These are phyloP conservation scores for Drosophila mercatorum DNA, from an alignment of 2,888 invertebrate species.

Conservation along the genomic window DNA sequence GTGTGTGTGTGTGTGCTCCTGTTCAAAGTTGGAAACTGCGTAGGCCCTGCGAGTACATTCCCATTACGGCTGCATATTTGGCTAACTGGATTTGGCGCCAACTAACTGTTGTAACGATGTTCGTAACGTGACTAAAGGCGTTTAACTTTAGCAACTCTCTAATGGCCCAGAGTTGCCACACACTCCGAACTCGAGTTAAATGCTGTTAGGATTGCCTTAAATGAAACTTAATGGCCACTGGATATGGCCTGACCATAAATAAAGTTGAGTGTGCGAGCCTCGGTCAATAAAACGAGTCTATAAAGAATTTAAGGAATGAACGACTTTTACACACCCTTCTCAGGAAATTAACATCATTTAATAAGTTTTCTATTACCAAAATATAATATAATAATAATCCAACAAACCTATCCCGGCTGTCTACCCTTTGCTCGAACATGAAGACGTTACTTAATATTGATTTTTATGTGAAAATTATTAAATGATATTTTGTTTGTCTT, in stretches of 20 bases:
- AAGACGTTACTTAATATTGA: not conserved
- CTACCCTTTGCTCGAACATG: too few relatives aligned
- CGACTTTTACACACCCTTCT: not conserved
- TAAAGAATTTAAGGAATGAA: not conserved
- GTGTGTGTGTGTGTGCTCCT: not conserved
- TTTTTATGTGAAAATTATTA: not conserved
- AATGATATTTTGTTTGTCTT: not conserved
- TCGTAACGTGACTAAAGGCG: conserved; percentile 24
- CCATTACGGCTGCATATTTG: conserved; percentile 57
- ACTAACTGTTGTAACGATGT: conserved; percentile 20
- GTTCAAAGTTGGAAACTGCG: conserved; percentile 43
- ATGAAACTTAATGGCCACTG: conserved; percentile 2
- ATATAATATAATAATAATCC: too few relatives aligned
- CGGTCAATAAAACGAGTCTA: not conserved
- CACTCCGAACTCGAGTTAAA: not conserved
- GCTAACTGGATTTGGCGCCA: conserved; percentile 50
- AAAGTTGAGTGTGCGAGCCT: not conserved
- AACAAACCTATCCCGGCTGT: too few relatives aligned
- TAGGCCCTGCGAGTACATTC: conserved; percentile 47
- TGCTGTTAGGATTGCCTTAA: not conserved
- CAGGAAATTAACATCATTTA: not conserved
- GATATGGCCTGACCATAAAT: not conserved
- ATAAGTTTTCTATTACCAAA: too few relatives aligned
- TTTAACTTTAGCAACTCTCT: not conserved
- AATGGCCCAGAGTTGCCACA: conserved; percentile 12